Evolutionary conservation across 64 coral and sea anemone species (phyloP), one percentile per base, ranked within the genome.

Genomic region (Pocillopora damicornis): DNA sequence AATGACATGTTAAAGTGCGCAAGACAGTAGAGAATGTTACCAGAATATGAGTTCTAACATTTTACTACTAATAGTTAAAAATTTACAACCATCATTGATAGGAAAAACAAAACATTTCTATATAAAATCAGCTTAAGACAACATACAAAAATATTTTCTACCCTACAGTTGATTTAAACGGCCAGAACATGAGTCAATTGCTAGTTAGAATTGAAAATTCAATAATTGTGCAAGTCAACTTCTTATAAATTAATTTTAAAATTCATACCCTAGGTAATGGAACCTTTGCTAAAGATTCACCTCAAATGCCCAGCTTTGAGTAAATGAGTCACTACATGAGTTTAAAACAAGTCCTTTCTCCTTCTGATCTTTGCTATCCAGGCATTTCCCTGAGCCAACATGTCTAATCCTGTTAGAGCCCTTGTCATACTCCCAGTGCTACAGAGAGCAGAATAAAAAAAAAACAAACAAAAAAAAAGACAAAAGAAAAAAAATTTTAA

Each of bases 371-470:
- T 89, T 91, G 80, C 97, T 99, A 8, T 95, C 93, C 16, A 99
- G 75, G 74, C 97, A 99, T 58, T 93, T 81, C 30, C 90, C 79
- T 23, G 97, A 92, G 2, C 72, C 64, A 58, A 88, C 92, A 72
- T 95, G 90, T 45, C 93, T 82, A 36, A 98, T 45, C n/a, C 94
- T 81, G 89, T 81, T 93, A 35, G 87, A 77, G 13, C 78, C 86
- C 25, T 86, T 89, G 35, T 96, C 90, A 75, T 92, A 92, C 37
- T 90, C 74, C 96, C 96, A 98, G 35, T 93, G 90, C 96, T 98
- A 86, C 36, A 25, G 73, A 51, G 42, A 87, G 13, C 30, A 81
- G 80, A 34, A 77, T 66, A 14, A 75, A 9, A 26, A 22, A 35
- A 61, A 25, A 22, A 75, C 62, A 11, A 73, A 45, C 26, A 18